These are phyloP conservation scores for Hybos culiciformis DNA, from an alignment of 2,888 invertebrate species.

Conservation along the genomic window DNA sequence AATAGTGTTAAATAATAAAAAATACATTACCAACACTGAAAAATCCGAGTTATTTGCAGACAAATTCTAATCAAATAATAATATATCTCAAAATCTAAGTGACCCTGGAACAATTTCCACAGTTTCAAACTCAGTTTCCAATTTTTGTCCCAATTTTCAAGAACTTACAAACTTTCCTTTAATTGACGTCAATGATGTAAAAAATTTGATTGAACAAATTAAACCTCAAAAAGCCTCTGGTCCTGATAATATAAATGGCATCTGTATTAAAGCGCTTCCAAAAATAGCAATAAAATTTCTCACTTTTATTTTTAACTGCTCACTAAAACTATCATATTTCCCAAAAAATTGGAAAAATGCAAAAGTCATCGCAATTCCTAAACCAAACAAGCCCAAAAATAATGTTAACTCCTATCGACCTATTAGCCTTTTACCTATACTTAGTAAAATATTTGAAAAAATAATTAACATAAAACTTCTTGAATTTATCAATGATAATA, in stretches of 20 bases:
- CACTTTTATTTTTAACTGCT: neutral
- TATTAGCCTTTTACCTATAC: neutral
- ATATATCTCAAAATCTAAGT: too few relatives aligned
- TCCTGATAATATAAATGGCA: too few relatives aligned
- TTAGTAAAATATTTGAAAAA: neutral
- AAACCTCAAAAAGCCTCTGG: neutral
- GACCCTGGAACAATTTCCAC: too few relatives aligned
- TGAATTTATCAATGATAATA: neutral
- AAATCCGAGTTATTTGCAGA: too few relatives aligned
- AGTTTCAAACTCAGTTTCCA: neutral
- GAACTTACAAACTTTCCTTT: neutral
- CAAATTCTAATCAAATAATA: too few relatives aligned
- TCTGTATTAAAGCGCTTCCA: too few relatives aligned
- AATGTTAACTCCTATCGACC: neutral
- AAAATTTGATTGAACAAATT: neutral
- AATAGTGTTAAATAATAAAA: too few relatives aligned
- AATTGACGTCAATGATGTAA: neutral
- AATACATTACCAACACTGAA: too few relatives aligned
- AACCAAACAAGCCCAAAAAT: too few relatives aligned
- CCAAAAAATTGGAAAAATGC: neutral
- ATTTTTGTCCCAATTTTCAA: neutral
- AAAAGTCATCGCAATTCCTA: neutral
- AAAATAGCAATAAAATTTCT: neutral
- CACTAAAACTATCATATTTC: neutral
- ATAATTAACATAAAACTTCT: neutral